A percentile compares a stretch with the other conserved stretches of the same genome.
phyloP scores from a whole-genome alignment of 2,888 invertebrate genomes.

The Emmelina monodactyla region DNA sequence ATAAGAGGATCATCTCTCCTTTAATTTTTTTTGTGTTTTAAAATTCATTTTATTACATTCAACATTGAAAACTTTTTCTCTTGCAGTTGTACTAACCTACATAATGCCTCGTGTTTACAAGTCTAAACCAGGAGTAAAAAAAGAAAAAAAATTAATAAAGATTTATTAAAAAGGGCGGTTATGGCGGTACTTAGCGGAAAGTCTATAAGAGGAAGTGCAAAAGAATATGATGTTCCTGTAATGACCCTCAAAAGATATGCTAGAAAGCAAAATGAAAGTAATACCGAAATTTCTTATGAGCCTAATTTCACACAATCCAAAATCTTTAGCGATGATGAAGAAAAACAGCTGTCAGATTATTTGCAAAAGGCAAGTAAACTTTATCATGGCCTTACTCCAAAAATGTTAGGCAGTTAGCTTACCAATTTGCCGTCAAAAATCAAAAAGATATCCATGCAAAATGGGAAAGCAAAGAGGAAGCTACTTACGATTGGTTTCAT shows the following conservation, averaged over 20 bases:
- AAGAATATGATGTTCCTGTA: slow-evolving; percentile 5
- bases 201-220: slow-evolving; percentile 6
- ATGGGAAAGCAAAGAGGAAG: slow-evolving; percentile 10
- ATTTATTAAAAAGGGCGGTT: slow-evolving; percentile 8
- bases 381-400: slow-evolving; percentile 19
- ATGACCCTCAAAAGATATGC: slow-evolving; percentile 13
- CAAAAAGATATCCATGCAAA: slow-evolving; percentile 12
- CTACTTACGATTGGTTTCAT: slow-evolving; percentile 9
- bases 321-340: slow-evolving; percentile 13
- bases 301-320: slow-evolving; percentile 13
- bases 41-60: neutral
- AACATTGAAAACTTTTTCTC: neutral
- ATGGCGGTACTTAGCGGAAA: slow-evolving; percentile 7
- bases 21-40: too few relatives aligned
- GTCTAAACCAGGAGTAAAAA: slow-evolving; percentile 3
- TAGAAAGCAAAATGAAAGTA: slow-evolving; percentile 8
- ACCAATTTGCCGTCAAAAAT: slow-evolving; percentile 17
- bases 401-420: slow-evolving; percentile 19
- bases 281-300: slow-evolving; percentile 7
- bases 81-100: neutral
- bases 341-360: slow-evolving; percentile 13
- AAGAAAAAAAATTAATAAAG: slow-evolving; percentile 5
- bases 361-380: slow-evolving; percentile 15
- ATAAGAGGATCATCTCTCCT: neutral
- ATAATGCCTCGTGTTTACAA: neutral